Percentiles rank a stretch among this genome's conserved stretches.
These are phyloP conservation scores for Psilopsiagon aymara DNA, from an alignment of 2,113 vertebrate genomes.

Conservation along the genomic window DNA sequence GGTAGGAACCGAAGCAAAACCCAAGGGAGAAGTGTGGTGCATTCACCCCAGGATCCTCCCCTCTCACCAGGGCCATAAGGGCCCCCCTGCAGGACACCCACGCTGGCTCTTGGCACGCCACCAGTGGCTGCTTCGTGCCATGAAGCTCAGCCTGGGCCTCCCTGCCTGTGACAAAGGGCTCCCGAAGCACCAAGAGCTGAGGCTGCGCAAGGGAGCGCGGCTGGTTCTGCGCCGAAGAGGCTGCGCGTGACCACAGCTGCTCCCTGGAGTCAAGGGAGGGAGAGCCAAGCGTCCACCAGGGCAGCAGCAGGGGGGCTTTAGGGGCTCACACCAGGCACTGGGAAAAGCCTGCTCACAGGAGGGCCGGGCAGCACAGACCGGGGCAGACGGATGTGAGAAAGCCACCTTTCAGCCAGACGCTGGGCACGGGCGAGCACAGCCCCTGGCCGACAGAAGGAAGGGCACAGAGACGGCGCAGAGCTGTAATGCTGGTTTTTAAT, in stretches of 20 bases:
- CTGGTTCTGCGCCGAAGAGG: background rate
- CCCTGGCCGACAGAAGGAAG: background rate
- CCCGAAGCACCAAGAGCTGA: background rate
- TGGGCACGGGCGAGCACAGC: background rate
- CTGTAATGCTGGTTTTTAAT: constrained; percentile 68
- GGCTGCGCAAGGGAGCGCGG: accelerated
- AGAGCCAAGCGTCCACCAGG: background rate
- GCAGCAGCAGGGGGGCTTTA: background rate
- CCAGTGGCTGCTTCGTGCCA: background rate
- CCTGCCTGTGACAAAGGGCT: accelerated
- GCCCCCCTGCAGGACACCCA: background rate
- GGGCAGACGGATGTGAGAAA: background rate
- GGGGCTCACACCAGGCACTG: accelerated
- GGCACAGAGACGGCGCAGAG: background rate
- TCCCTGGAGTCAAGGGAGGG: background rate
- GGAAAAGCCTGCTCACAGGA: background rate
- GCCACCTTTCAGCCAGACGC: background rate
- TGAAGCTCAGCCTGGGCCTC: background rate
- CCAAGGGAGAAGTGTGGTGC: background rate
- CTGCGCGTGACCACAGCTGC: accelerated
- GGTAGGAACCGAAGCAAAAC: background rate
- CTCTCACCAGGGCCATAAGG: background rate
- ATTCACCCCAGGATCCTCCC: background rate
- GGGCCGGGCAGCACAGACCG: accelerated
- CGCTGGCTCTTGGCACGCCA: background rate